Evolutionary conservation across 2,113 vertebrate genomes (phyloP).

Genomic region (Isichthys henryi): DNA sequence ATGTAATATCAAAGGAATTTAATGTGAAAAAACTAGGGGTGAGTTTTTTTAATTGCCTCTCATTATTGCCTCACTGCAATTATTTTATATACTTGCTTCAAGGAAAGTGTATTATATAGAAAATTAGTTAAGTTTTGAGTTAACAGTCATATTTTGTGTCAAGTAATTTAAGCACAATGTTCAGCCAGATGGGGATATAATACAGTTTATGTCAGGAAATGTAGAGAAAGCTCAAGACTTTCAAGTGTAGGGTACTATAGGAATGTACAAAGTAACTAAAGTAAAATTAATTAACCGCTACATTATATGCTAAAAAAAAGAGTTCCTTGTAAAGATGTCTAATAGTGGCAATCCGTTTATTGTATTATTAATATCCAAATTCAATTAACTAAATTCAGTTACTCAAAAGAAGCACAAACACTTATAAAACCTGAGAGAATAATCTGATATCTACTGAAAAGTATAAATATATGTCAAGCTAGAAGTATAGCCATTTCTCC

Average conservation of each 20-base stretch:
- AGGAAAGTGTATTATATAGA: neutral
- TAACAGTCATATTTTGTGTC: neutral
- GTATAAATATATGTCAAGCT: neutral
- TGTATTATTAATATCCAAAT: neutral
- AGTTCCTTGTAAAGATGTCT: neutral
- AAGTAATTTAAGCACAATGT: neutral
- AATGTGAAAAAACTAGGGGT: neutral
- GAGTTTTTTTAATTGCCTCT: neutral
- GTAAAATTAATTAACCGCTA: neutral
- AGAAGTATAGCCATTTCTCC: neutral
- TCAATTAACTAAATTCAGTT: neutral
- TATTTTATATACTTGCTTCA: neutral
- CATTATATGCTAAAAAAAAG: neutral
- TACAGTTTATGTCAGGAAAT: neutral
- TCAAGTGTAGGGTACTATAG: neutral
- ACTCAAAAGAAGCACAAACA: neutral
- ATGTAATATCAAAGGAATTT: neutral
- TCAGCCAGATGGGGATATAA: neutral
- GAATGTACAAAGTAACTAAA: neutral
- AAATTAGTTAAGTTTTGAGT: neutral
- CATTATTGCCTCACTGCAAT: neutral
- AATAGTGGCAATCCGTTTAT: neutral
- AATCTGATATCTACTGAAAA: neutral
- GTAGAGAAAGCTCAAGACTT: neutral
- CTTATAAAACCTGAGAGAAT: neutral